phyloP scores from a whole-genome alignment of 30 jellyfish, hydroid and myxozoan species.

The Clytia hemisphaerica region DNA sequence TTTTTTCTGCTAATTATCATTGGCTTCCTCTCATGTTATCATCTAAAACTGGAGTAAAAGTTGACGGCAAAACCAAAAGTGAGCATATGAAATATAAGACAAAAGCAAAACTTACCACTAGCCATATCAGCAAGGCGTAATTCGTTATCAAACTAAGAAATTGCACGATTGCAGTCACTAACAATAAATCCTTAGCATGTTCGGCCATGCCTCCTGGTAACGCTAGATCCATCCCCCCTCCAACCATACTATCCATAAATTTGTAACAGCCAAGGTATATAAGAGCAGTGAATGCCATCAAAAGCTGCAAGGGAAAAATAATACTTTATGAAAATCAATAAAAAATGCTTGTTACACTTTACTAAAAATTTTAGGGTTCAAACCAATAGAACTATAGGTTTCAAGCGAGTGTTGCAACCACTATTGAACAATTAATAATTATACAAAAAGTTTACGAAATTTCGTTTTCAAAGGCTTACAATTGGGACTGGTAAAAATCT shows the following conservation, averaged over 20 bases:
- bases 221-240: constrained; percentile 67
- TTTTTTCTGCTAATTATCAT: too few species aligned
- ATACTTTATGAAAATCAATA: neutral
- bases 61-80: too few species aligned
- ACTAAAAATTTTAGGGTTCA: too few species aligned
- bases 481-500: too few species aligned
- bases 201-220: constrained; percentile 87
- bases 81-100: neutral
- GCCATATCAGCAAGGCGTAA: constrained; percentile 56
- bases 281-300: constrained; percentile 22
- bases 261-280: constrained; percentile 51
- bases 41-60: too few species aligned
- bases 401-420: too few species aligned
- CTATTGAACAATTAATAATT: too few species aligned
- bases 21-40: too few species aligned
- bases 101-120: constrained; percentile 46
- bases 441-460: too few species aligned
- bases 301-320: constrained; percentile 24
- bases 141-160: constrained; percentile 53
- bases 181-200: constrained; percentile 73
- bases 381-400: too few species aligned
- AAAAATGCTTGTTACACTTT: too few species aligned
- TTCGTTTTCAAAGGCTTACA: too few species aligned
- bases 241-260: constrained; percentile 64
- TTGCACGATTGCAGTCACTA: constrained; percentile 68